Conservation (phyloP, 2,113 vertebrate genomes). For the Otocyon megalotis region DNA sequence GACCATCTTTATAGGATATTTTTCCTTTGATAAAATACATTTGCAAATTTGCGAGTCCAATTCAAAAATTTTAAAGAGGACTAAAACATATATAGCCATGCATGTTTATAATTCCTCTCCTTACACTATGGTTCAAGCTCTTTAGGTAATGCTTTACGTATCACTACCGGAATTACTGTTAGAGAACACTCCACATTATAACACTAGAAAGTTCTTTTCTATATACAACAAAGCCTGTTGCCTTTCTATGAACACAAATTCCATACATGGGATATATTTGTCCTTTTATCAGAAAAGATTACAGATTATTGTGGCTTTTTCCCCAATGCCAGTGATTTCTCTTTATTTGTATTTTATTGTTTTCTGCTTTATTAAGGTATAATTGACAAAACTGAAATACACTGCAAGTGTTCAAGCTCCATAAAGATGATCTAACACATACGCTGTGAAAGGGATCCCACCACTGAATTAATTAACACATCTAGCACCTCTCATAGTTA, state of each 20-base stretch:
- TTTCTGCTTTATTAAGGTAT: background rate
- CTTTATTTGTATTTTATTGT: background rate
- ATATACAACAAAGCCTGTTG: background rate
- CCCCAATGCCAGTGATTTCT: background rate
- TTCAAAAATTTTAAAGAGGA: background rate
- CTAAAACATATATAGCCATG: background rate
- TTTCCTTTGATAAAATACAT: slow-evolving; percentile 5
- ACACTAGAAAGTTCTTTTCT: background rate
- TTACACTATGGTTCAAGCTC: background rate
- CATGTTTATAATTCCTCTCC: background rate
- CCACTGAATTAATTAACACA: background rate
- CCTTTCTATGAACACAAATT: background rate
- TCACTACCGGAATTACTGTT: background rate
- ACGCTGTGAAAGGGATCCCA: background rate
- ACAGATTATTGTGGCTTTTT: background rate
- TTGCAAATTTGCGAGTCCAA: background rate
- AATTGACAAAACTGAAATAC: background rate
- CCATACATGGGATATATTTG: background rate
- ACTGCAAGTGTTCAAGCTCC: background rate
- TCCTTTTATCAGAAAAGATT: slow-evolving; percentile 25
- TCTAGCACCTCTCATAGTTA: background rate
- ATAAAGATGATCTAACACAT: background rate
- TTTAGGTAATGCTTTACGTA: background rate
- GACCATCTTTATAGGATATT: background rate
- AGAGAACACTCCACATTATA: background rate